phyloP scores from a whole-genome alignment of 2,888 invertebrate species.

The Caenorhabditis wallacei region DNA sequence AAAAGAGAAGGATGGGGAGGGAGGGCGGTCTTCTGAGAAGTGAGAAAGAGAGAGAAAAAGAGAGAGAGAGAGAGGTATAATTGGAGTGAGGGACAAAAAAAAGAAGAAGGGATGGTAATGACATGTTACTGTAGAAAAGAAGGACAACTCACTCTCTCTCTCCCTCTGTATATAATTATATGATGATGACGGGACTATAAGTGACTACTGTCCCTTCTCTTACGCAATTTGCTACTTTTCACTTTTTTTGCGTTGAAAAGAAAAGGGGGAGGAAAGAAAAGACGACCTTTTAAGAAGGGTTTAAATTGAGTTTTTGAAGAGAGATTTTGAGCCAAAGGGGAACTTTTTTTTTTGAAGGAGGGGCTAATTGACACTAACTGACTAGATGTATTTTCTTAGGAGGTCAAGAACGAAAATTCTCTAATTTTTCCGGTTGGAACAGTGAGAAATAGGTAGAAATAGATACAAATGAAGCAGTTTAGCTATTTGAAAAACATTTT shows the following conservation, averaged over 20 bases:
- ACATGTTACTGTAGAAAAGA: slow-evolving; percentile 62
- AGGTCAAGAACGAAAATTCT: no score
- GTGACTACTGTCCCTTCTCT: slow-evolving; percentile 15
- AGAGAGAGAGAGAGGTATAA: slow-evolving; percentile 25
- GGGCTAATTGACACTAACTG: no score
- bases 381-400: no score
- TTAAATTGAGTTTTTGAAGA: no score
- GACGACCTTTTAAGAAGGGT: no score
- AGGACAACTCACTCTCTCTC: slow-evolving; percentile 54
- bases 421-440: no score
- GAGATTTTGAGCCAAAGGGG: no score
- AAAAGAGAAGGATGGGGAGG: not conserved
- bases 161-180: slow-evolving; percentile 57
- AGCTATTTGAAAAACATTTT: no score
- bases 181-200: slow-evolving; percentile 29
- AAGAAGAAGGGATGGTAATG: slow-evolving; percentile 43
- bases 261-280: not conserved
- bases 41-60: slow-evolving; percentile 34
- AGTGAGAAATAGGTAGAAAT: no score
- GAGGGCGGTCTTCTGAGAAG: slow-evolving; percentile 37
- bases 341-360: no score
- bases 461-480: no score
- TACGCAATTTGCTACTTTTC: not conserved
- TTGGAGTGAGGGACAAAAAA: slow-evolving; percentile 31
- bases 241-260: not conserved